phyloP scores from a whole-genome alignment of 2,888 invertebrate genomes.

The Lasioglossum leucozonium region DNA sequence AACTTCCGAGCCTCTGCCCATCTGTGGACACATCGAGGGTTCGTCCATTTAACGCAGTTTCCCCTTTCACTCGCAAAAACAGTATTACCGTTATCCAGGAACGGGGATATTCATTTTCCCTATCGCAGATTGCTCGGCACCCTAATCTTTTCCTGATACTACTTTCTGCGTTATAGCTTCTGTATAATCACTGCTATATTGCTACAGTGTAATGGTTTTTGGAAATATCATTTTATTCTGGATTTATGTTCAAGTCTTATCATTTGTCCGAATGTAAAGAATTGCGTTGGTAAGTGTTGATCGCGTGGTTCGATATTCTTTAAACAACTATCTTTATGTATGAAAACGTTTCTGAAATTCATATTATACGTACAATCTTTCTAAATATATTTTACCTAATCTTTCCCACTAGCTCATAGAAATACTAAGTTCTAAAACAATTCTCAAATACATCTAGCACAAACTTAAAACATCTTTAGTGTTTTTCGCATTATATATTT shows the following conservation, averaged over 20 bases:
- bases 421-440: no score
- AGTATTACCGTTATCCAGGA: not conserved
- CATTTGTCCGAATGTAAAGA: not conserved
- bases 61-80: not conserved
- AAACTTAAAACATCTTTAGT: no score
- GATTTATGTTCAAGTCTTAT: not conserved
- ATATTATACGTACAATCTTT: no score
- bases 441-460: no score
- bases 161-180: not conserved
- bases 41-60: not conserved
- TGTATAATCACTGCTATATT: not conserved
- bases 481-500: no score
- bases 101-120: not conserved
- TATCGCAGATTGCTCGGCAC: not conserved
- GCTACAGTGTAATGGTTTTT: not conserved
- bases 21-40: constrained; percentile 63
- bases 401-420: no score
- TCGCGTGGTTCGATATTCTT: not conserved
- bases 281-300: not conserved
- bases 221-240: not conserved
- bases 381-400: no score
- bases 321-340: not conserved
- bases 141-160: not conserved
- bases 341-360: no score
- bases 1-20: constrained; percentile 78